These are phyloP conservation scores for Alethe castanea DNA, from an alignment of 2,113 vertebrate species.

Conservation along the genomic window DNA sequence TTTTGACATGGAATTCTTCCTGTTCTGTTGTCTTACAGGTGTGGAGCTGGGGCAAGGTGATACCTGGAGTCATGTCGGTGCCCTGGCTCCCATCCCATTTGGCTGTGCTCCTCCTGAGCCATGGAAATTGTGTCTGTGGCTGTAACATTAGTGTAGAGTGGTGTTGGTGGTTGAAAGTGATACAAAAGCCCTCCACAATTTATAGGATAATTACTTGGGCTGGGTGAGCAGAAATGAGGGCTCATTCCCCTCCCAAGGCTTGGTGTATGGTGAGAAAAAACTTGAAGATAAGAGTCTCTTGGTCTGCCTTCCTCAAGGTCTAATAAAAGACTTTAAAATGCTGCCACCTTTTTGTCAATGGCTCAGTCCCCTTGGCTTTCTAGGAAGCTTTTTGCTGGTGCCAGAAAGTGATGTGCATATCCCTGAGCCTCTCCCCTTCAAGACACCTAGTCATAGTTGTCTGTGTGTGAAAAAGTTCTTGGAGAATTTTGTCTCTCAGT, in stretches of 20 bases:
- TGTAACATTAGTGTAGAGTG: background rate
- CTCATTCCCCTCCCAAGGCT: background rate
- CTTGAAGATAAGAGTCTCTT: background rate
- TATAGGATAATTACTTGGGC: background rate
- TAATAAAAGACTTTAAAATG: background rate
- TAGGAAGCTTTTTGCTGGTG: background rate
- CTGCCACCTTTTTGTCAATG: background rate
- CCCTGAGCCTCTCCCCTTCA: background rate
- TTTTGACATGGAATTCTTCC: background rate
- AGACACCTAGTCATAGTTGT: background rate
- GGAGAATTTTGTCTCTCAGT: background rate
- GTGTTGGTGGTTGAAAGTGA: background rate
- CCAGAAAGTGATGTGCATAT: background rate
- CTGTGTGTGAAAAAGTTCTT: background rate
- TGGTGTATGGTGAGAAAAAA: background rate
- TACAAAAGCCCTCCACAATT: background rate
- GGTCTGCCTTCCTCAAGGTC: background rate
- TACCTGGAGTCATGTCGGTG: fast-evolving
- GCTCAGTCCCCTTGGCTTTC: background rate
- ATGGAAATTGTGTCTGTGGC: background rate
- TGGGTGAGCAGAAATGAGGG: background rate
- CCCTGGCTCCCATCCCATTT: background rate
- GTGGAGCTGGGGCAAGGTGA: background rate
- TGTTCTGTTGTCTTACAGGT: fast-evolving
- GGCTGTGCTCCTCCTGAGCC: background rate